These are phyloP conservation scores for Styela clava DNA, from an alignment of 23 tunicate species.

Conservation along the genomic window DNA sequence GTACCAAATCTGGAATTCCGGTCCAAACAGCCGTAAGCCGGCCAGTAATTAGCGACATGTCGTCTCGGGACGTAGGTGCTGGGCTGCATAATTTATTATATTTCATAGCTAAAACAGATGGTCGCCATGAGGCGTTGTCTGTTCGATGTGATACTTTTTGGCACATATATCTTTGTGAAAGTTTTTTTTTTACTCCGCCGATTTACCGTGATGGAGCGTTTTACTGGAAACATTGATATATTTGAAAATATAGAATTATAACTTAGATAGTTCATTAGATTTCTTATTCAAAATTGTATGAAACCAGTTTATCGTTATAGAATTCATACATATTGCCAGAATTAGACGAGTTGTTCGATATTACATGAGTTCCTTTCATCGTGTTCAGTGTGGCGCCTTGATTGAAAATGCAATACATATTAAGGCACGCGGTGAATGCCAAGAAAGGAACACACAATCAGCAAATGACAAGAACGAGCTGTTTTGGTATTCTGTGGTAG, in stretches of 20 bases:
- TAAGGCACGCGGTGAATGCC: slow-evolving; percentile 68
- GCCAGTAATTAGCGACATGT: neutral
- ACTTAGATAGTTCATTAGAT: no score
- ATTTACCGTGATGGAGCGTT: no score
- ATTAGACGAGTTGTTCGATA: no score
- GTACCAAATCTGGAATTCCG: neutral
- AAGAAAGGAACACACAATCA: slow-evolving; percentile 8
- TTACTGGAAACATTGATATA: no score
- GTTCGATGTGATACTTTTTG: neutral
- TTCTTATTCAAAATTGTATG: no score
- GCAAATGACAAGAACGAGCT: neutral
- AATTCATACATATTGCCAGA: no score
- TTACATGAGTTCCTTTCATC: slow-evolving; percentile 3
- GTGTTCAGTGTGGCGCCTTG: slow-evolving; percentile 36
- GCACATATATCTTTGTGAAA: neutral
- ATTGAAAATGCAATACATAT: slow-evolving; percentile 5
- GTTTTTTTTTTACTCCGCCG: no score
- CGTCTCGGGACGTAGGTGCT: neutral
- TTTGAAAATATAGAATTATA: no score
- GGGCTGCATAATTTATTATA: neutral
- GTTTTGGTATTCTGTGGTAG: no score
- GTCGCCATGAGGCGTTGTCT: neutral
- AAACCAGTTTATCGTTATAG: no score
- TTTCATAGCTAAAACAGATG: neutral
- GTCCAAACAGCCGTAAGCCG: neutral